Evolutionary conservation across 2,113 vertebrate species (phyloP).

Genomic region (Pleuronectes platessa): DNA sequence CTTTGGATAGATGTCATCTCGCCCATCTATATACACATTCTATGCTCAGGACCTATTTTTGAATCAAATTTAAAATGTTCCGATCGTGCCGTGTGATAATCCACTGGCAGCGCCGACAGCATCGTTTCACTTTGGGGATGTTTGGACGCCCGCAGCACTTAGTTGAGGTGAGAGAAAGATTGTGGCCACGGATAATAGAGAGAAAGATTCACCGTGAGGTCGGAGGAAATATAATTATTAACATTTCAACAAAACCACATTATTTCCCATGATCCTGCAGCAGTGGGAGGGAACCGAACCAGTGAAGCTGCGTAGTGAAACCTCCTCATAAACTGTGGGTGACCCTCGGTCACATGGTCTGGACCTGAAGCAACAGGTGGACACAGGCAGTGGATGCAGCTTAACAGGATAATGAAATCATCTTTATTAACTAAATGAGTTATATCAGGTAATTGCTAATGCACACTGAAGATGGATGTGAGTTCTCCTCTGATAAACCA

Average conservation of each 20-base stretch:
- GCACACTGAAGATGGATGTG: neutral
- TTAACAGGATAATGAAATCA: neutral
- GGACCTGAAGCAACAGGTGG: neutral
- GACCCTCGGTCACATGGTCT: neutral
- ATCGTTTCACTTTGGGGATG: too few relatives aligned
- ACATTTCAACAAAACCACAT: neutral
- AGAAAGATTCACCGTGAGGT: neutral
- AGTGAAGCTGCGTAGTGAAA: neutral
- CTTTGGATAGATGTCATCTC: too few relatives aligned
- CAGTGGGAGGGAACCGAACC: neutral
- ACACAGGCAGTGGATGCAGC: neutral
- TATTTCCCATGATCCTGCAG: neutral
- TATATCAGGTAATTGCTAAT: neutral
- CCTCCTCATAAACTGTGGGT: too few relatives aligned
- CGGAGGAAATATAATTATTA: neutral
- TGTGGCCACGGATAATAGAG: too few relatives aligned
- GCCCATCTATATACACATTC: too few relatives aligned
- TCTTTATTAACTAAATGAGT: constrained; percentile 2
- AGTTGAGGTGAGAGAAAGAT: neutral
- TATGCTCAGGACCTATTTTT: too few relatives aligned
- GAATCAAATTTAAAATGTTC: too few relatives aligned
- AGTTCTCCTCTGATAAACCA: neutral
- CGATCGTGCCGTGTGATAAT: too few relatives aligned
- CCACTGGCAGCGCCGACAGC: too few relatives aligned
- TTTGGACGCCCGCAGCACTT: too few relatives aligned